Evolutionary conservation across 2,113 vertebrate genomes (phyloP).

Genomic region (Bettongia penicillata): DNA sequence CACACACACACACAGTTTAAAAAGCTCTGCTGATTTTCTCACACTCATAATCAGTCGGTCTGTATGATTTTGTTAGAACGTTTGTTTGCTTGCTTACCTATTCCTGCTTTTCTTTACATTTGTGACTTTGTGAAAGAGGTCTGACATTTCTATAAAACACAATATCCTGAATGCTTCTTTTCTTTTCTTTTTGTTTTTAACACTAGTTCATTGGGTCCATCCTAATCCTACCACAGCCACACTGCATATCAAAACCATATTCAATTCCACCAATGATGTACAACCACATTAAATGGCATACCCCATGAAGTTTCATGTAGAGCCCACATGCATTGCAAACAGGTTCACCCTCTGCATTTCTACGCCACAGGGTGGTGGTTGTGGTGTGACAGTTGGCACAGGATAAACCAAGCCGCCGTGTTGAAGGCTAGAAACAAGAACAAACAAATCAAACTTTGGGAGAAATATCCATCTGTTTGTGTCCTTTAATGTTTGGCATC

Average conservation of each 20-base stretch:
- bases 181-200: conserved; percentile 10
- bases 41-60: background rate
- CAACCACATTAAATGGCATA: conserved; percentile 72
- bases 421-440: conserved; percentile 89
- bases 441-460: conserved; percentile 18
- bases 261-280: background rate
- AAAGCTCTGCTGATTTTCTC: background rate
- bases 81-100: background rate
- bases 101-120: background rate
- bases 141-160: background rate
- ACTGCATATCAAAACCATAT: background rate
- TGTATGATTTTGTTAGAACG: background rate
- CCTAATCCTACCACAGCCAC: background rate
- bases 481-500: background rate
- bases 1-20: background rate
- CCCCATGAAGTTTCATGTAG: conserved; percentile 98
- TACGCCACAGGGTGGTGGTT: conserved; percentile 98
- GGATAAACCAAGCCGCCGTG: conserved; percentile 94
- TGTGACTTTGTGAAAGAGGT: background rate
- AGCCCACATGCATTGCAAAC: conserved; percentile 99
- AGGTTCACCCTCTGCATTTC: conserved; percentile 97
- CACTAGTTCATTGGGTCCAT: background rate
- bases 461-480: background rate
- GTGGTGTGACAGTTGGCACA: conserved; percentile 99
- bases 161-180: background rate